Conservation (phyloP, 2,113 vertebrate genomes). For the Centrocercus urophasianus region DNA sequence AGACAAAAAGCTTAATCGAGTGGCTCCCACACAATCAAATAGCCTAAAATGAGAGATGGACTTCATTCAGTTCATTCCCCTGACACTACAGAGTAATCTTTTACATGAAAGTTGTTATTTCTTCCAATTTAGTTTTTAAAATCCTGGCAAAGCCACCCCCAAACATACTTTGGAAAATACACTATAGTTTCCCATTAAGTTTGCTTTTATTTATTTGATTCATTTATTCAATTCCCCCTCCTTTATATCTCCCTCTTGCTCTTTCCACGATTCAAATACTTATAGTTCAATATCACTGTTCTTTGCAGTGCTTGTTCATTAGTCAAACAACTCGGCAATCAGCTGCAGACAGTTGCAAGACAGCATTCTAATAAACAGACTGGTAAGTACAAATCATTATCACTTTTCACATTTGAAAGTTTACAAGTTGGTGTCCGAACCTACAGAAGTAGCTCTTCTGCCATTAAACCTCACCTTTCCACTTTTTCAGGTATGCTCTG, state of each 20-base stretch:
- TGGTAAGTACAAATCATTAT: not conserved
- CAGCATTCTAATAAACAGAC: not conserved
- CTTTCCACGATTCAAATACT: not conserved
- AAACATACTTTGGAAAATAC: not conserved
- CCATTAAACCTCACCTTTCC: not conserved
- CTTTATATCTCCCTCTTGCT: not conserved
- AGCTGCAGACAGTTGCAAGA: not conserved
- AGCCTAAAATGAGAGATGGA: not conserved
- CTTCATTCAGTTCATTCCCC: not conserved
- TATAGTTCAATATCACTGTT: not conserved
- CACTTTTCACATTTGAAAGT: not conserved
- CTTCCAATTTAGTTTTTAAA: not conserved
- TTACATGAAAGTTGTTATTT: not conserved
- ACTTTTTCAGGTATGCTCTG: not conserved
- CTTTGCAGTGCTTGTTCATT: not conserved
- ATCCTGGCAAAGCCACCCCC: not conserved
- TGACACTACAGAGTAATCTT: not conserved
- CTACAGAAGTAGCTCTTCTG: not conserved
- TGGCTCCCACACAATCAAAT: not conserved
- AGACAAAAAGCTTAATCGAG: not conserved
- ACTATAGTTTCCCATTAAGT: not conserved
- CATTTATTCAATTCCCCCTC: not conserved
- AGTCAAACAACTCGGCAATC: not conserved
- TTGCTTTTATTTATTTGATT: not conserved
- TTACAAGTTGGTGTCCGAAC: conserved; percentile 7